These are phyloP conservation scores for Danaus chrysippus DNA, from an alignment of 2,888 invertebrate species.

Conservation along the genomic window DNA sequence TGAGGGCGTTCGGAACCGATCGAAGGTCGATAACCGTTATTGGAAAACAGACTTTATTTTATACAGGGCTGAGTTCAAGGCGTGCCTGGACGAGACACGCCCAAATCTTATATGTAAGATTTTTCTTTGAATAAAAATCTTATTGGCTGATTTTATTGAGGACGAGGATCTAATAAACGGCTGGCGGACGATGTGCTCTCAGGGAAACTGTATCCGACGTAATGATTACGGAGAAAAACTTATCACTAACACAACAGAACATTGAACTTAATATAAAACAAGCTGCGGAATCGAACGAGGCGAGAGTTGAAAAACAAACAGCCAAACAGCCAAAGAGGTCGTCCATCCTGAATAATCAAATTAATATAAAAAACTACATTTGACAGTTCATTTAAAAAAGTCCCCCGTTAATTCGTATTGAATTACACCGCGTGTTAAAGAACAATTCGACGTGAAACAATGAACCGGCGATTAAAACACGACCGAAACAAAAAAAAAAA, in stretches of 20 bases:
- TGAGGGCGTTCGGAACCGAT: constrained; percentile 76
- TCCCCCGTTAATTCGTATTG: constrained; percentile 75
- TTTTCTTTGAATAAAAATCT: constrained; percentile 51
- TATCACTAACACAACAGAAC: too few species aligned
- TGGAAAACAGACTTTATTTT: constrained; percentile 73
- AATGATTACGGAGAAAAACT: too few species aligned
- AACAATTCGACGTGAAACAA: constrained; percentile 47
- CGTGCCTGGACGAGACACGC: constrained; percentile 68
- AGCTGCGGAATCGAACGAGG: too few species aligned
- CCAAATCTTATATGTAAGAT: constrained; percentile 69
- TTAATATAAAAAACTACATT: constrained; percentile 25
- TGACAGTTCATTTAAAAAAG: constrained; percentile 52
- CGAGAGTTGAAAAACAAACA: not conserved
- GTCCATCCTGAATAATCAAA: constrained; percentile 9
- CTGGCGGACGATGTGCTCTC: too few species aligned
- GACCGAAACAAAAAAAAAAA: too few species aligned
- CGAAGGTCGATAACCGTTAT: constrained; percentile 70
- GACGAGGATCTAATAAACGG: not conserved
- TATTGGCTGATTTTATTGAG: constrained; percentile 52
- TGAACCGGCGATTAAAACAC: constrained; percentile 39
- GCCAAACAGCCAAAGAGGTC: constrained; percentile 11
- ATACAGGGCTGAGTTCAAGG: constrained; percentile 62
- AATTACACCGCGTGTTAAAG: constrained; percentile 63
- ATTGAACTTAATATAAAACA: too few species aligned
- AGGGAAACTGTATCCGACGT: too few species aligned